Conservation (phyloP, 2,888 invertebrate genomes). For the Torymus aiolomorphi region DNA sequence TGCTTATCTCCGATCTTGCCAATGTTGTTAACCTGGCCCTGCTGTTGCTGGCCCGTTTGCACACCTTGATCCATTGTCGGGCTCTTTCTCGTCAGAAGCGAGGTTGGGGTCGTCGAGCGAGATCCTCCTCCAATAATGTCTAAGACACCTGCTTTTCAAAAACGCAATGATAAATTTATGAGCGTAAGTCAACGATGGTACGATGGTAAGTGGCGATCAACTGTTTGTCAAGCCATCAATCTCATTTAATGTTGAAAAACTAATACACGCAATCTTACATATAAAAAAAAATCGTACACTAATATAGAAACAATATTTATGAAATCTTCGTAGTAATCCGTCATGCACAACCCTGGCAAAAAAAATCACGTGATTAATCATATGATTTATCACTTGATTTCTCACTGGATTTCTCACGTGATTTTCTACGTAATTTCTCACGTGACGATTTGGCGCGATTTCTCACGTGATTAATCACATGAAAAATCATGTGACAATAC, state of each 20-base stretch:
- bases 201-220: background rate
- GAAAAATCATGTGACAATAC: no score
- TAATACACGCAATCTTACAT: no score
- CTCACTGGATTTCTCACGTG: no score
- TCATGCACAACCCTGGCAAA: no score
- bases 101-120: constrained; percentile 89
- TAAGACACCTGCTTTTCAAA: constrained; percentile 77
- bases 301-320: no score
- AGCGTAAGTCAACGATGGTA: background rate
- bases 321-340: no score
- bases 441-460: no score
- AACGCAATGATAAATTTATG: constrained; percentile 3
- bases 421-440: no score
- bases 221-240: background rate
- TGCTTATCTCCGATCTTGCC: constrained; percentile 70
- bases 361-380: no score
- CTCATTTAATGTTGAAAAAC: background rate
- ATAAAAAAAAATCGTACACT: no score
- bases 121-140: constrained; percentile 86
- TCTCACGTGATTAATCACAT: no score
- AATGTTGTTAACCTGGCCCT: constrained; percentile 67
- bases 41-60: constrained; percentile 79
- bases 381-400: no score
- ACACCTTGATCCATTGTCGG: constrained; percentile 91
- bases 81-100: constrained; percentile 85